Evolutionary conservation across 2,888 invertebrate species (phyloP).

Genomic region (Drosophila cognata): DNA sequence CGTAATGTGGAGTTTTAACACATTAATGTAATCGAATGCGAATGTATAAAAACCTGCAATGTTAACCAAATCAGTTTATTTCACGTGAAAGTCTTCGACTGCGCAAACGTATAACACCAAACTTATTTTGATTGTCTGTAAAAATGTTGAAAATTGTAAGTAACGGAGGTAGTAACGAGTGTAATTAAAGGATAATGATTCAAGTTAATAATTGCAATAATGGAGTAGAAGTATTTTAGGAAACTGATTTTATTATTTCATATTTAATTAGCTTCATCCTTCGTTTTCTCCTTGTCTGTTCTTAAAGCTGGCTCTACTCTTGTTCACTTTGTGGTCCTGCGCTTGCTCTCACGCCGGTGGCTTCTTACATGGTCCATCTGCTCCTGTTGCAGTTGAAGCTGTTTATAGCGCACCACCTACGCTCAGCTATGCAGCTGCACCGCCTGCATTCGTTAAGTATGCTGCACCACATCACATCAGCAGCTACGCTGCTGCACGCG

Average conservation of each 20-base stretch:
- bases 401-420: constrained; percentile 47
- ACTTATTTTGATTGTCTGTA: background rate
- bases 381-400: constrained; percentile 51
- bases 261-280: background rate
- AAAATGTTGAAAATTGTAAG: constrained; percentile 61
- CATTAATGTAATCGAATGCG: constrained; percentile 37
- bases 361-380: constrained; percentile 38
- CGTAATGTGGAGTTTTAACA: constrained; percentile 72
- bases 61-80: constrained; percentile 64
- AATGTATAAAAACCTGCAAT: constrained; percentile 56
- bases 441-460: constrained; percentile 41
- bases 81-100: constrained; percentile 69
- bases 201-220: background rate
- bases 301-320: constrained; percentile 21
- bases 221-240: background rate
- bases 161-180: background rate
- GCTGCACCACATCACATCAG: constrained; percentile 30
- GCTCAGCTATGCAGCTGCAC: constrained; percentile 28
- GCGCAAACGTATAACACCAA: constrained; percentile 31
- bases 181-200: background rate
- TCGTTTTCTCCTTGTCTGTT: background rate
- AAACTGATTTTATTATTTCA: background rate
- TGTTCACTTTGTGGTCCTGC: constrained; percentile 11
- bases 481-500: constrained; percentile 36
- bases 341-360: constrained; percentile 10